Base-by-base conservation (phyloP, 2,888 invertebrate species). In the Drosophila paramelanica region DNA sequence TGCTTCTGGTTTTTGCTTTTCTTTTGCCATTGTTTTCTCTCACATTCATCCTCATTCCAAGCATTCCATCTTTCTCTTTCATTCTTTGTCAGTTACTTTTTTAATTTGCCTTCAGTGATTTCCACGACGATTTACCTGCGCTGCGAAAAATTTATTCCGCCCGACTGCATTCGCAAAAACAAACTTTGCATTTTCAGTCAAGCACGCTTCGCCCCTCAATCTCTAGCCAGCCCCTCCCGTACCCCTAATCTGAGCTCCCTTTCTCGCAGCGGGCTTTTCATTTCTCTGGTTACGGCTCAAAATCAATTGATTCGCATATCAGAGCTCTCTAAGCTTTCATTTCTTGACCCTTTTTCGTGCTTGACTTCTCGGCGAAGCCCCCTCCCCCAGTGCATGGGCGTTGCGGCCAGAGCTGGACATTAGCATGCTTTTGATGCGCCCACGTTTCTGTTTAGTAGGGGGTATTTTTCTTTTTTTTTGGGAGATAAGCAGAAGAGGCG, bases 231-330 rank as follows among this genome's bases (percentile, higher is more conserved):
- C 42, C 36, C 31, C 17, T 13, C 13, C 36, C 36, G 7, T 13
- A 17, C 43, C 5, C 20, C 5, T 23, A 23, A 25, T 25, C 7
- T 7, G 14, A 5, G 14, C 13, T 38, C 25, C 52, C 17, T 33
- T 33, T 33, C 33, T 13, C 13, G 36, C 36, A 36, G 36, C 11
- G 13, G 36, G 36, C 11, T 43, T 71, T 61, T 45, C 58, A 60
- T 71, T 57, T 69, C 67, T 67, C 56, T 59, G 81, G 77, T 67
- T 70, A 69, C 67, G 83, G 69, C 67, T 81, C 78, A 72, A 86
- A 85, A 89, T 85, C 86, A 86, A 86, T 86, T 86, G 86, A 86
- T 89, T 84, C 81, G 81, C 81, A 87, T 81, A 81, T 87, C 81
- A 70, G 79, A 73, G 73, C 62, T 27, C 51, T 76, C 66, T 76